Evolutionary conservation across 2,797 vertebrate genomes (phyloP), one percentile per base, ranked within the genome.

Genomic region (Takifugu ocellatus): DNA sequence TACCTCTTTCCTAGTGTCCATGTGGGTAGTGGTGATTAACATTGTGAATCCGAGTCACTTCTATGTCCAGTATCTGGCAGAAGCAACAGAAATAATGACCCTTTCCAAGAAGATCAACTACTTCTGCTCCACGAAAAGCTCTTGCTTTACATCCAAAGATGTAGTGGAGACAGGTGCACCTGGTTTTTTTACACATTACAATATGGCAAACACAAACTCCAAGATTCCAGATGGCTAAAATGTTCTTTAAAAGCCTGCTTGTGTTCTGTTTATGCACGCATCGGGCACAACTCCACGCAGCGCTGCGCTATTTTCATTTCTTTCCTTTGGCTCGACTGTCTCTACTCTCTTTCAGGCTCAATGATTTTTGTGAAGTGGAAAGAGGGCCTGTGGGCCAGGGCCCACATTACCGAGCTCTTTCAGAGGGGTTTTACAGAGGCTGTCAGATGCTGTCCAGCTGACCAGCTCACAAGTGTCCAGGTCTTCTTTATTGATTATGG

Each of bases 31-130:
- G 25, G 79, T 90, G 8, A 84, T 74, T 21, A 84, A 91, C 14
- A 51, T 92, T n/a, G 77, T 88, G 62, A 90, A 83, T 61, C 92
- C 92, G 12, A 81, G 63, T 73, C 84, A 91, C 73, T 92, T 93
- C 74, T 92, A 91, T 5, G 47, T 92, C 15, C 66, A 47, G 6
- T 84, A 87, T 24, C 33, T 85, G 66, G 42, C 70, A 0, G 88
- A 90, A 62, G 83, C 51, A 16, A 80, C 48, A 50, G 61, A 84
- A 7, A 56, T 43, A 0, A 56, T 70, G 29, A 12, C 49, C 16
- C 62, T 92, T 3, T 72, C 72, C 1, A 84, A 47, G 60, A 89
- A 70, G 70, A 84, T 92, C 53, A 79, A 68, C 12, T 0, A 24
- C 7, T 46, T 84, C 33, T 89, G 89, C 71, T 27, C 25, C 8